Evolutionary conservation across 64 coral and sea anemone species (phyloP).

Genomic region (Montipora capricornis): DNA sequence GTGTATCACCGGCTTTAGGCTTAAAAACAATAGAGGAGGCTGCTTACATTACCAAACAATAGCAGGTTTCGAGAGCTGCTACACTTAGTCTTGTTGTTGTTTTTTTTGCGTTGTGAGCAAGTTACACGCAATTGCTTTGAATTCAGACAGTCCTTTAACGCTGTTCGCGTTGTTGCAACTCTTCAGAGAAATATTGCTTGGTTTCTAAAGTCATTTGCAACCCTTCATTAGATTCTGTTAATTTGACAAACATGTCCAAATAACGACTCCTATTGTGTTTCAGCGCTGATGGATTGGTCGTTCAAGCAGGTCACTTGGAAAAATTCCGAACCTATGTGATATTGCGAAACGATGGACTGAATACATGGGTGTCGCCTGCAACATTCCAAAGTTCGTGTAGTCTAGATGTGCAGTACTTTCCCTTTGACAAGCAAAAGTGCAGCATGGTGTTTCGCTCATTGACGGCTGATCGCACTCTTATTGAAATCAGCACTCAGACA

Average conservation of each 20-base stretch:
- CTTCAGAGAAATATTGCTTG: no score
- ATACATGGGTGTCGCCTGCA: slow-evolving; percentile 63
- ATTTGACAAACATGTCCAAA: background rate
- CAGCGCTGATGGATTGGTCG: slow-evolving; percentile 65
- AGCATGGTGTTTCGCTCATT: slow-evolving; percentile 33
- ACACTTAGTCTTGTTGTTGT: no score
- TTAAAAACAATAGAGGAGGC: no score
- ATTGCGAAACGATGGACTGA: slow-evolving; percentile 55
- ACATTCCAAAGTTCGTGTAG: slow-evolving; percentile 73
- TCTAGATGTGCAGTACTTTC: slow-evolving; percentile 76
- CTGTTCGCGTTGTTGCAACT: no score
- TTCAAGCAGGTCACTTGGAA: slow-evolving; percentile 60
- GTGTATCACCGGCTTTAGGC: no score
- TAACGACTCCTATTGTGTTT: background rate
- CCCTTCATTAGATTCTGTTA: no score
- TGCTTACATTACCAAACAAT: no score
- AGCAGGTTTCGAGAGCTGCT: no score
- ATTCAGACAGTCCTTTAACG: no score
- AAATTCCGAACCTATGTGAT: slow-evolving; percentile 69
- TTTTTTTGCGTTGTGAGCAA: no score
- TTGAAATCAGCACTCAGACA: background rate
- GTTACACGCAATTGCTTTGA: no score
- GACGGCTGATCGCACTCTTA: slow-evolving; percentile 5
- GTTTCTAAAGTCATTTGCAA: no score
- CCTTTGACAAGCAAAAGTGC: slow-evolving; percentile 77